phyloP scores from a whole-genome alignment of 2,888 invertebrate species.

The Galeruca laticollis region DNA sequence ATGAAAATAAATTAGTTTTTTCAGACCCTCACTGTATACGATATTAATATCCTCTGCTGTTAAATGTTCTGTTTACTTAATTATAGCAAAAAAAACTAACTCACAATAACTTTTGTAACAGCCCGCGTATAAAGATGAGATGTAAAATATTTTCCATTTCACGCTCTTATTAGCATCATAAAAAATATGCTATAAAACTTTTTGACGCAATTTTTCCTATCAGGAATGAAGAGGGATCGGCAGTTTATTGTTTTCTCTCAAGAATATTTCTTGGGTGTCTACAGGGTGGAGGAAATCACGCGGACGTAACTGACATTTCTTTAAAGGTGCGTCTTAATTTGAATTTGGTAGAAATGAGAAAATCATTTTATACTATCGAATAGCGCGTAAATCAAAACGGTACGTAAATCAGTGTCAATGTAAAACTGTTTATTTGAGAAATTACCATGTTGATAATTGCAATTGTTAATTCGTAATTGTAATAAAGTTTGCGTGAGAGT shows the following conservation, averaged over 20 bases:
- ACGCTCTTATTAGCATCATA: conserved; percentile 6
- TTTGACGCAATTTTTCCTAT: conserved; percentile 1
- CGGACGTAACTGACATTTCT: not conserved
- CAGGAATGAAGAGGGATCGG: conserved; percentile 6
- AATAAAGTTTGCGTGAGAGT: no score
- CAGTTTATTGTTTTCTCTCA: conserved; percentile 16
- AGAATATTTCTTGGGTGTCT: conserved; percentile 14
- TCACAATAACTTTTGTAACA: no score
- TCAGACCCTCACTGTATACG: no score
- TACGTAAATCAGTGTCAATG: no score
- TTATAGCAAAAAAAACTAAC: no score
- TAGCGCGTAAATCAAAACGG: no score
- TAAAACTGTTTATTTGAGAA: no score
- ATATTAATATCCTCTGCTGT: no score
- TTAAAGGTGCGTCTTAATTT: not conserved
- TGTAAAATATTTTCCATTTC: not conserved
- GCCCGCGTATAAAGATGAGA: not conserved
- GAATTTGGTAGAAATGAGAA: conserved; percentile 1
- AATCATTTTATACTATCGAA: not conserved
- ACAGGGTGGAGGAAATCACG: conserved; percentile 14
- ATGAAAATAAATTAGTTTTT: no score
- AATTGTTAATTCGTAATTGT: no score
- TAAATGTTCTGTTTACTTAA: no score
- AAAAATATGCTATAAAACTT: not conserved
- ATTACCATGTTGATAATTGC: no score